These are phyloP conservation scores for Biston betularia DNA, from an alignment of 2,888 invertebrate genomes.

Conservation along the genomic window DNA sequence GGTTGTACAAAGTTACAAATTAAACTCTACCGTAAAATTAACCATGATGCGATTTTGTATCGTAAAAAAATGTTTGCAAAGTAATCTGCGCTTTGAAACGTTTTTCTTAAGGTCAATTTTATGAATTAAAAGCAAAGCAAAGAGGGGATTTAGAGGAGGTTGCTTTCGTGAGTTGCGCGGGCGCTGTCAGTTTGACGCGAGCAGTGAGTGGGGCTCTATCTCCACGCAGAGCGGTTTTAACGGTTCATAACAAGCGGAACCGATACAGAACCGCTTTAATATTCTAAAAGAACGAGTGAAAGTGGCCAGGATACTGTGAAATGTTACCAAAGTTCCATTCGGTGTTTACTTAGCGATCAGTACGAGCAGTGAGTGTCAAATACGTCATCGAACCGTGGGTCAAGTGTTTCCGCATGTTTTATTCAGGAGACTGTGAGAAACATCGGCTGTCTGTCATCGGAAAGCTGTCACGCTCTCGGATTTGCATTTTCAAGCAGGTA, in stretches of 20 bases:
- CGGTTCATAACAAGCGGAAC: slow-evolving; percentile 46
- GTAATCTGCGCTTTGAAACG: slow-evolving; percentile 3
- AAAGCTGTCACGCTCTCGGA: slow-evolving; percentile 26
- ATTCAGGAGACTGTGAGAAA: slow-evolving; percentile 29
- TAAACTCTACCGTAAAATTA: too few relatives aligned
- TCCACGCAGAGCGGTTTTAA: slow-evolving; percentile 42
- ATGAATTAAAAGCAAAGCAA: slow-evolving; percentile 1
- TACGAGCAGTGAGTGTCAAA: slow-evolving; percentile 14
- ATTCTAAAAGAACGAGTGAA: slow-evolving; percentile 61
- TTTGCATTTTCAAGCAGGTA: slow-evolving; percentile 41
- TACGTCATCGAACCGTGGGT: slow-evolving; percentile 14
- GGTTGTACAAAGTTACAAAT: too few relatives aligned
- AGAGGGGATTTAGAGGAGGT: slow-evolving; percentile 66
- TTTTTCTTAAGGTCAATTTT: neutral
- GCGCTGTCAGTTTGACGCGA: slow-evolving; percentile 67
- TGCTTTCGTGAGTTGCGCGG: slow-evolving; percentile 51
- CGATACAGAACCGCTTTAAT: slow-evolving; percentile 65
- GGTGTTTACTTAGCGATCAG: slow-evolving; percentile 50
- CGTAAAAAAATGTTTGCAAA: neutral
- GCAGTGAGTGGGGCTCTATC: slow-evolving; percentile 5
- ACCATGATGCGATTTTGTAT: neutral
- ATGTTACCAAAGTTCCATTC: slow-evolving; percentile 44
- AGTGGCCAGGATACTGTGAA: slow-evolving; percentile 66
- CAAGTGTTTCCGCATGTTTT: slow-evolving; percentile 39
- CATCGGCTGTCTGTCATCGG: slow-evolving; percentile 39